Evolutionary conservation across 1,140 invertebrate species (phyloP).

Genomic region (Heliconius hermathena): DNA sequence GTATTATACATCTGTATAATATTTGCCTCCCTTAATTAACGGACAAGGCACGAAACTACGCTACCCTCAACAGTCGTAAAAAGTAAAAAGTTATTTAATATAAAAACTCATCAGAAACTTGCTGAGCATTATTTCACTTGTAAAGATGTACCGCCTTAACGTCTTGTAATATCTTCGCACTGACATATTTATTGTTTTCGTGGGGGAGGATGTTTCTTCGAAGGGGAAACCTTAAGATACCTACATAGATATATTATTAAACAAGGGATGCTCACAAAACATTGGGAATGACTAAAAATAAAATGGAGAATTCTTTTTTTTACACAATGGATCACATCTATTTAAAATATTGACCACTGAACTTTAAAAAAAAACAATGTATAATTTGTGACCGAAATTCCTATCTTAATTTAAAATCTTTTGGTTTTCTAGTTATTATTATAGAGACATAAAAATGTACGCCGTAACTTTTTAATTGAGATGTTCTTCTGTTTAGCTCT

Average conservation of each 20-base stretch:
- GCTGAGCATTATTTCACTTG: constrained; percentile 76
- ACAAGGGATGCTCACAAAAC: constrained; percentile 52
- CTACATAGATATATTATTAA: constrained; percentile 44
- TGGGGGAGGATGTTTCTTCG: constrained; percentile 56
- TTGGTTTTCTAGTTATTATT: constrained; percentile 15
- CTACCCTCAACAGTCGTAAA: constrained; percentile 59
- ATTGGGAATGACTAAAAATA: constrained; percentile 24
- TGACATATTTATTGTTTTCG: constrained; percentile 80
- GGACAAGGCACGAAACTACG: constrained; percentile 33
- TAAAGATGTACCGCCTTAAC: constrained; percentile 66
- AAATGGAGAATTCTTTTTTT: neutral
- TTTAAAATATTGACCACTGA: constrained; percentile 1
- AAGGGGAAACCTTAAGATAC: constrained; percentile 52
- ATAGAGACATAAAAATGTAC: constrained; percentile 22
- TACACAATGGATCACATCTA: neutral
- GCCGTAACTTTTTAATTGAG: neutral
- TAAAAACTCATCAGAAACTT: constrained; percentile 75
- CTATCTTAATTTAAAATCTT: constrained; percentile 5
- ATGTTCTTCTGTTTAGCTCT: constrained; percentile 30
- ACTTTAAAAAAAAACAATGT: neutral
- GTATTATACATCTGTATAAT: neutral
- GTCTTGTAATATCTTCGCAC: constrained; percentile 73
- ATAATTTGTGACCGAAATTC: neutral
- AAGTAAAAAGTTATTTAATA: constrained; percentile 74
- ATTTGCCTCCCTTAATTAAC: constrained; percentile 14